Conservation (phyloP, 2,888 invertebrate species). For the Pyralis farinalis region DNA sequence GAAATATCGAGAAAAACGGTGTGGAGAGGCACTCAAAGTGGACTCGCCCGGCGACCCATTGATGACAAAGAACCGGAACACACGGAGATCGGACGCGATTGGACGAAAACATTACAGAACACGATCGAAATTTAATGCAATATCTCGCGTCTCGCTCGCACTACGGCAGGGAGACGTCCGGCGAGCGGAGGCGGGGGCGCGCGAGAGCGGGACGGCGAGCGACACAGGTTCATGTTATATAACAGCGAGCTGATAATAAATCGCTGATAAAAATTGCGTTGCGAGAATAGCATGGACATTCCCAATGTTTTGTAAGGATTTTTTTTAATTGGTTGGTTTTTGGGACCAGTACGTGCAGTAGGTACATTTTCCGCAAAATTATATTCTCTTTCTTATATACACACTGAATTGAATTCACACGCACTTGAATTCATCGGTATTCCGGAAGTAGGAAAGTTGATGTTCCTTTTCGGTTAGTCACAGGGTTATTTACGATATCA, state of each 20-base stretch:
- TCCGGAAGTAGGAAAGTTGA: too few relatives aligned
- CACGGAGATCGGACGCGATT: slow-evolving; percentile 82
- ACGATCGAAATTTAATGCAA: slow-evolving; percentile 77
- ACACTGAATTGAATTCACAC: too few relatives aligned
- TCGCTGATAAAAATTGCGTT: slow-evolving; percentile 73
- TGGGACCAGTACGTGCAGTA: too few relatives aligned
- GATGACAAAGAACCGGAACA: slow-evolving; percentile 86
- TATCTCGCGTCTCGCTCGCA: slow-evolving; percentile 48
- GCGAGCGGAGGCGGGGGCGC: slow-evolving; percentile 13
- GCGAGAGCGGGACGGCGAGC: slow-evolving; percentile 45
- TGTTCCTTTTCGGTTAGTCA: too few relatives aligned
- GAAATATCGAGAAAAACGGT: slow-evolving; percentile 54
- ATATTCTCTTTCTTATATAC: too few relatives aligned
- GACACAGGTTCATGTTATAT: slow-evolving; percentile 60
- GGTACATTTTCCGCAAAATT: too few relatives aligned
- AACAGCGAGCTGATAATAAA: slow-evolving; percentile 72
- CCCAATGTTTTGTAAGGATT: too few relatives aligned
- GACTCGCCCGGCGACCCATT: slow-evolving; percentile 85
- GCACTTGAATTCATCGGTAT: too few relatives aligned
- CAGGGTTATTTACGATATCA: too few relatives aligned
- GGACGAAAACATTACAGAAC: slow-evolving; percentile 76
- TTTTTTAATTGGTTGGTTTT: too few relatives aligned
- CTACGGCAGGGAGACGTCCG: slow-evolving; percentile 19
- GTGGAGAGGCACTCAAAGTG: slow-evolving; percentile 62
- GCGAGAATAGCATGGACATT: slow-evolving; percentile 44